A percentile compares a stretch with the other conserved stretches of the same genome.
Conservation (phyloP, 2,888 invertebrate genomes). For the Leucoptera coffeella region DNA sequence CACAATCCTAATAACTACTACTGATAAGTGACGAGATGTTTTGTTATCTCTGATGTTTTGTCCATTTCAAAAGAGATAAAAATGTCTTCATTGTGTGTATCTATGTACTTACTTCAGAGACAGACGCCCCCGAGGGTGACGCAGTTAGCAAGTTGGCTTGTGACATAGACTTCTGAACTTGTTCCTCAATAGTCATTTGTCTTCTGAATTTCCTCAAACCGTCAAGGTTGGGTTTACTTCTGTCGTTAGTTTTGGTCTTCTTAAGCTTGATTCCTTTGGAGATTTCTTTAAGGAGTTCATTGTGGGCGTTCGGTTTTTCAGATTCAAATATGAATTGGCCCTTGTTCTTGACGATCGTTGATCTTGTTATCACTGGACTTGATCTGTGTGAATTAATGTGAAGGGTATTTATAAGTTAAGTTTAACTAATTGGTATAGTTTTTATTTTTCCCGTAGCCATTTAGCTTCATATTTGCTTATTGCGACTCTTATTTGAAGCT, state of each 20-base stretch:
- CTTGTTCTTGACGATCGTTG: slow-evolving; percentile 62
- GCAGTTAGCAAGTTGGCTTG: slow-evolving; percentile 54
- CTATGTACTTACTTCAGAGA: slow-evolving; percentile 30
- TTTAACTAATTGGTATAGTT: too few species aligned
- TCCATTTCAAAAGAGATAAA: too few species aligned
- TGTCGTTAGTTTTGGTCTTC: slow-evolving; percentile 74
- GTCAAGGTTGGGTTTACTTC: slow-evolving; percentile 77
- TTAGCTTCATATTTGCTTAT: too few species aligned
- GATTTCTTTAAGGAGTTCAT: slow-evolving; percentile 75
- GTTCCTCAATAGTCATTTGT: slow-evolving; percentile 87
- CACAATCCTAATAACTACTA: too few species aligned
- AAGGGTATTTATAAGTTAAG: too few species aligned
- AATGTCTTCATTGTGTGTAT: too few species aligned
- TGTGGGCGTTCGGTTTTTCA: slow-evolving; percentile 73
- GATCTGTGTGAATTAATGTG: slow-evolving; percentile 49
- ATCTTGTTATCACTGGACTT: slow-evolving; percentile 52
- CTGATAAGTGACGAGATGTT: too few species aligned
- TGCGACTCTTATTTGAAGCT: too few species aligned
- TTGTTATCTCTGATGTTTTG: too few species aligned
- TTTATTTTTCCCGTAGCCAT: too few species aligned
- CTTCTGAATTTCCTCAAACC: slow-evolving; percentile 82
- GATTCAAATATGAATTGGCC: slow-evolving; percentile 84
- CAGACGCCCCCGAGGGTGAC: slow-evolving; percentile 32
- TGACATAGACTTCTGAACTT: slow-evolving; percentile 77
- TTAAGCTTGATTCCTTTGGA: slow-evolving; percentile 70